phyloP scores from a whole-genome alignment of 2,113 vertebrate species.

The Sylvia atricapilla region DNA sequence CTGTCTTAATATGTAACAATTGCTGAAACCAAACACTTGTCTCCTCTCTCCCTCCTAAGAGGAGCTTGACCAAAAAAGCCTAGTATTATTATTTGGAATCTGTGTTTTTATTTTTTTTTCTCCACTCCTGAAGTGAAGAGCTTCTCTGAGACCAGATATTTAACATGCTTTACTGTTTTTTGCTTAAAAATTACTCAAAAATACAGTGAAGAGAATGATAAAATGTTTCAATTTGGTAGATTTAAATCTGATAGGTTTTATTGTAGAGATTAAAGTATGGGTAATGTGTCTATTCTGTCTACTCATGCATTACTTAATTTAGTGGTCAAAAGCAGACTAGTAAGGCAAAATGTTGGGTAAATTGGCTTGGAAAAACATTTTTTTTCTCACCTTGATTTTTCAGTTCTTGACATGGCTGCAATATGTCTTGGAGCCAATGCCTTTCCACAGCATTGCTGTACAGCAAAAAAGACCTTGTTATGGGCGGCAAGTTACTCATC shows the following conservation, averaged over 20 bases:
- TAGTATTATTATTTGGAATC: background rate
- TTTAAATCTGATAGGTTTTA: background rate
- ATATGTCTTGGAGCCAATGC: background rate
- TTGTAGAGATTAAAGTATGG: background rate
- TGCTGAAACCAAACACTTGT: background rate
- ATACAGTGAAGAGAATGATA: background rate
- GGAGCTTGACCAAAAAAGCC: background rate
- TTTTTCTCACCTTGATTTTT: background rate
- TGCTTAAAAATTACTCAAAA: background rate
- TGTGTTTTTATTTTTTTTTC: background rate
- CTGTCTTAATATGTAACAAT: background rate
- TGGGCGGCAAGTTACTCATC: background rate
- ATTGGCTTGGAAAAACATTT: background rate
- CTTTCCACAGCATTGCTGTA: background rate
- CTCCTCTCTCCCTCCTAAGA: background rate
- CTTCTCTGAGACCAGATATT: background rate
- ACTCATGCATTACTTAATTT: background rate
- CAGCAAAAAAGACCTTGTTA: background rate
- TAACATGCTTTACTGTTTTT: background rate
- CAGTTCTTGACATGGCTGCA: background rate
- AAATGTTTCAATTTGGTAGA: background rate
- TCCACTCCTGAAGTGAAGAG: fast-evolving
- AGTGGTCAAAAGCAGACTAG: background rate
- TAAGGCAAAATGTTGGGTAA: background rate
- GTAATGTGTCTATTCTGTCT: background rate